Percentiles rank a stretch among this genome's conserved stretches.
phyloP scores from a whole-genome alignment of 2,797 vertebrate species.

The Enteromius anoplus region DNA sequence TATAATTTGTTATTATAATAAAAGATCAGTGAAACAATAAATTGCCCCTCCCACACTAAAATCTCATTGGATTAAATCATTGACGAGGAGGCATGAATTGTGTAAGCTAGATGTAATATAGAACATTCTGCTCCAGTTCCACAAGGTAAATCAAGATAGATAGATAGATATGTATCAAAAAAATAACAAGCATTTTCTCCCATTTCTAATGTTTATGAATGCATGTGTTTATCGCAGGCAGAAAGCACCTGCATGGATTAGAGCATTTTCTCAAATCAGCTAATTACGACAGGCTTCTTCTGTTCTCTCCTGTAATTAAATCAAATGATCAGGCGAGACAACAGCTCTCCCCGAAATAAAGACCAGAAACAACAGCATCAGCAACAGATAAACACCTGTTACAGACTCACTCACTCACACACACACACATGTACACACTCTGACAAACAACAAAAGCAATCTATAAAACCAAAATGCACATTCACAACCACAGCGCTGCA shows the following conservation, averaged over 20 bases:
- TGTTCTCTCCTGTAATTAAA: conserved; percentile 74
- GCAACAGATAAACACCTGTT: conserved; percentile 65
- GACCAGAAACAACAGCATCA: conserved; percentile 64
- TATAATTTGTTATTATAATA: background rate
- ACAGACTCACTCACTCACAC: conserved; percentile 10
- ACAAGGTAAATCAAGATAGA: background rate
- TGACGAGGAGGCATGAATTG: background rate
- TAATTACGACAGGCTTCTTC: conserved; percentile 73
- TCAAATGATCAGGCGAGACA: conserved; percentile 68
- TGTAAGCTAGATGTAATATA: background rate
- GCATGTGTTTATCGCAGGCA: conserved; percentile 41
- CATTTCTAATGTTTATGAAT: conserved; percentile 19
- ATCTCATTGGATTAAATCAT: background rate
- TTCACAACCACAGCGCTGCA: background rate
- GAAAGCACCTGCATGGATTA: conserved; percentile 71
- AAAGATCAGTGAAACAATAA: background rate
- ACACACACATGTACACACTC: background rate
- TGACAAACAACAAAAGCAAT: conserved; percentile 2
- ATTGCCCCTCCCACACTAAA: background rate
- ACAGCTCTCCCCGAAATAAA: conserved; percentile 62
- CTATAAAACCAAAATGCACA: background rate
- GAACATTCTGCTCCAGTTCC: background rate
- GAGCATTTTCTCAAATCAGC: conserved; percentile 76
- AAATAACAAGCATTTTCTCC: background rate
- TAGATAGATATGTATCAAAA: background rate